Conservation (phyloP, 2,113 vertebrate genomes). For the Accipiter virgatus region DNA sequence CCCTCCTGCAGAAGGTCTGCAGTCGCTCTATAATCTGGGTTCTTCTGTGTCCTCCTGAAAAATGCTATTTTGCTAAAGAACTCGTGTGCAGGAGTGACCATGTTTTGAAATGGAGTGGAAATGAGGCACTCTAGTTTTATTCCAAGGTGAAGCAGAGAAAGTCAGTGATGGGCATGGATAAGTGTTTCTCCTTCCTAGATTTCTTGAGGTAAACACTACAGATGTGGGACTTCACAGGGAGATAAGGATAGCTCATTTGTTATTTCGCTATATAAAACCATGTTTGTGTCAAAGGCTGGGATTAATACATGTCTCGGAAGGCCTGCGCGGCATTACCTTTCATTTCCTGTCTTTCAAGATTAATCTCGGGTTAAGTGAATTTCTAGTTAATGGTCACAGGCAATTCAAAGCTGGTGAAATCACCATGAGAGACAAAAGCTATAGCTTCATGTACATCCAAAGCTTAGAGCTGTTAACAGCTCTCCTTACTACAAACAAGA, state of each 20-base stretch:
- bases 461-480: not conserved
- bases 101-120: not conserved
- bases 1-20: not conserved
- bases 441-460: not conserved
- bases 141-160: not conserved
- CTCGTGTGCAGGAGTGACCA: accelerated
- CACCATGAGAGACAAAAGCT: not conserved
- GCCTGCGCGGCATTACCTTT: conserved; percentile 12
- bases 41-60: not conserved
- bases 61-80: not conserved
- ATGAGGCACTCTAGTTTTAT: not conserved
- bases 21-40: not conserved
- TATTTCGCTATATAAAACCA: not conserved
- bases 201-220: not conserved
- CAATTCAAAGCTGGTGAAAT: conserved; percentile 13
- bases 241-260: conserved; percentile 7
- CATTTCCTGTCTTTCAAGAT: conserved; percentile 36
- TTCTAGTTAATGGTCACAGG: conserved; percentile 33
- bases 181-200: not conserved
- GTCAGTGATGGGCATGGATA: not conserved
- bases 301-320: conserved; percentile 39
- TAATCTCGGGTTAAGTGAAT: conserved; percentile 46
- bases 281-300: conserved; percentile 29
- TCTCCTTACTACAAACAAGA: not conserved
- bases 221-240: not conserved